Base-by-base conservation (phyloP, 1,140 invertebrate species). In the Pseudomyrmex flavicornis region DNA sequence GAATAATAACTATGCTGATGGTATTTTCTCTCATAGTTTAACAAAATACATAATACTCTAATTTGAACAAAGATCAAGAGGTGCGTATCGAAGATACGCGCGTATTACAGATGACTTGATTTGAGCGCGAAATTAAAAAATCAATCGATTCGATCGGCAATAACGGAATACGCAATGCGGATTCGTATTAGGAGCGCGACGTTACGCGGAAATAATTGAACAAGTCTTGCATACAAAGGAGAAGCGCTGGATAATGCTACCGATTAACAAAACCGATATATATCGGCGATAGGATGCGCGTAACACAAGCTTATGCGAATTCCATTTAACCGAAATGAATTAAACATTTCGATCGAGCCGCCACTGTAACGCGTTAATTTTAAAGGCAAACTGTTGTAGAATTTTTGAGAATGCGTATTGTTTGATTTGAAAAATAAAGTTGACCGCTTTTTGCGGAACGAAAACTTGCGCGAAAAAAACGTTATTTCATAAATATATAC, bases 101-200 rank as follows among this genome's bases (percentile, higher is more conserved):
- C 65, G 61, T 48, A 54, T 61, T 62, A 63, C 46, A 65, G 58
- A 46, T 52, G 73, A 63, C 54, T 20, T 59, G 85, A 88, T 88
- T 88, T 73, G 77, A 72, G 86, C 68, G 82, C 58, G 66, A 86
- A 89, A 87, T 76, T 83, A 85, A 84, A 85, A 84, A 88, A 90
- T 77, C 87, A 88, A 91, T 91, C 92, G 87, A 91, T 92, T 92
- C 91, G 90, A 93, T 92, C 91, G 91, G 91, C 91, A 89, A 90
- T 87, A 89, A 86, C 72, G 82, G 82, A 82, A 80, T 80, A 70
- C 91, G 90, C 90, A 90, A 91, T 87, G 82, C 66, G 89, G 69
- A 75, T 52, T 48, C 44, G 66, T 59, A 59, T 72, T 66, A 72
- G 44, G 66, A 80, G 20, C 54, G 22, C 66, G 76, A 72, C 76